These are phyloP conservation scores for Caradrina kadenii DNA, from an alignment of 2,888 invertebrate genomes.

Conservation along the genomic window DNA sequence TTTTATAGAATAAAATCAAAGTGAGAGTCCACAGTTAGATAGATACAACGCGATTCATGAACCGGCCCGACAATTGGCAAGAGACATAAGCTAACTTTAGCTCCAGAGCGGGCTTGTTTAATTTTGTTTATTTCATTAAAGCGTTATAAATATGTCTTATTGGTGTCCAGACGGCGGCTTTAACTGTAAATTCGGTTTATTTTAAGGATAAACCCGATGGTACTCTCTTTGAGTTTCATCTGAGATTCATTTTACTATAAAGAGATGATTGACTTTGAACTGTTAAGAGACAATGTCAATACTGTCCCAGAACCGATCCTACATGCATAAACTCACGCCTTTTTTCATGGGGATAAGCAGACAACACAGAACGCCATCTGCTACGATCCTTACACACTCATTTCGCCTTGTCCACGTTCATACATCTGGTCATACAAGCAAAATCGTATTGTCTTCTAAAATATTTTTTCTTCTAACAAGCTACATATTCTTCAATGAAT, in stretches of 20 bases:
- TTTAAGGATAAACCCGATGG: constrained; percentile 54
- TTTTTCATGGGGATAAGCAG: too few relatives aligned
- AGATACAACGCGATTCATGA: constrained; percentile 55
- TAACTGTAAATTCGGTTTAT: constrained; percentile 64
- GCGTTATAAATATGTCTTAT: constrained; percentile 66
- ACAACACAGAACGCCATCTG: too few relatives aligned
- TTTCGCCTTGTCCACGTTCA: too few relatives aligned
- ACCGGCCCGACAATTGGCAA: constrained; percentile 59
- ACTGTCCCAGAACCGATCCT: too few relatives aligned
- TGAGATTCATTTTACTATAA: background rate
- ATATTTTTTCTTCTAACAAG: background rate
- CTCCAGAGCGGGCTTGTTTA: constrained; percentile 53
- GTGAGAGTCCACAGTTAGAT: constrained; percentile 25
- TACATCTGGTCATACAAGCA: too few relatives aligned
- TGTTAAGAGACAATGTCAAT: too few relatives aligned
- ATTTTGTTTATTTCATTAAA: constrained; percentile 62
- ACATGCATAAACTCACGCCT: too few relatives aligned
- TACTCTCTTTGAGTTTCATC: constrained; percentile 36
- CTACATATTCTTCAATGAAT: constrained; percentile 26
- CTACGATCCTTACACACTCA: too few relatives aligned
- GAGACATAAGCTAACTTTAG: constrained; percentile 63
- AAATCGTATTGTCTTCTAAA: background rate
- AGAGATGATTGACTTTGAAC: too few relatives aligned
- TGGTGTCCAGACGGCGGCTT: constrained; percentile 59
- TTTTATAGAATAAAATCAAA: constrained; percentile 18